phyloP scores from a whole-genome alignment of 1,140 invertebrate species.

The Sycophila sp. region DNA sequence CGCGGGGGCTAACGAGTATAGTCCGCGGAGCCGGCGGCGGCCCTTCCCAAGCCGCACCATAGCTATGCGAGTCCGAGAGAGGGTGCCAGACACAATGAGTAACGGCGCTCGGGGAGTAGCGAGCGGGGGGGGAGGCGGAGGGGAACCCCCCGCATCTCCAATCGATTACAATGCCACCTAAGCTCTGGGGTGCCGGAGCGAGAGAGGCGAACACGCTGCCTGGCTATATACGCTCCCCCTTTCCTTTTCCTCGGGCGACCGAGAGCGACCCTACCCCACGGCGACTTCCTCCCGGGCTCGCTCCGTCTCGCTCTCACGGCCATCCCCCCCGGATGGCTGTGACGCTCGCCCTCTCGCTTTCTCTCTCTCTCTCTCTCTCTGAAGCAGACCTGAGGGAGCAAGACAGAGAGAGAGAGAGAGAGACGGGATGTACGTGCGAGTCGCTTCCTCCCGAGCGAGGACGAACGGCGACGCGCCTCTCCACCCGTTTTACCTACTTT shows the following conservation, averaged over 20 bases:
- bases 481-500: neutral
- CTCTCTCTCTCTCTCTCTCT: neutral
- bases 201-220: conserved; percentile 49
- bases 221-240: no score
- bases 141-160: conserved; percentile 56
- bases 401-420: no score
- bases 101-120: conserved; percentile 48
- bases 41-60: neutral
- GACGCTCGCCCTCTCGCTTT: neutral
- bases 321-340: no score
- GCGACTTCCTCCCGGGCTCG: no score
- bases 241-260: conserved; percentile 44
- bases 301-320: conserved; percentile 30
- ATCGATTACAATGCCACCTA: conserved; percentile 62
- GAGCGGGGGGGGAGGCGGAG: conserved; percentile 47
- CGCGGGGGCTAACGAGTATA: conserved; percentile 10
- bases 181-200: conserved; percentile 48
- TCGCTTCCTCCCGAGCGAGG: neutral
- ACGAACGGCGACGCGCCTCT: no score
- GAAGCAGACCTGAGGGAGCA: no score
- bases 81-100: conserved; percentile 56
- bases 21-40: neutral
- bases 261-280: no score
- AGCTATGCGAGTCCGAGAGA: conserved; percentile 44
- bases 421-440: neutral